Evolutionary conservation across 1,140 invertebrate species (phyloP).

Genomic region (Drosophila tsacasi): DNA sequence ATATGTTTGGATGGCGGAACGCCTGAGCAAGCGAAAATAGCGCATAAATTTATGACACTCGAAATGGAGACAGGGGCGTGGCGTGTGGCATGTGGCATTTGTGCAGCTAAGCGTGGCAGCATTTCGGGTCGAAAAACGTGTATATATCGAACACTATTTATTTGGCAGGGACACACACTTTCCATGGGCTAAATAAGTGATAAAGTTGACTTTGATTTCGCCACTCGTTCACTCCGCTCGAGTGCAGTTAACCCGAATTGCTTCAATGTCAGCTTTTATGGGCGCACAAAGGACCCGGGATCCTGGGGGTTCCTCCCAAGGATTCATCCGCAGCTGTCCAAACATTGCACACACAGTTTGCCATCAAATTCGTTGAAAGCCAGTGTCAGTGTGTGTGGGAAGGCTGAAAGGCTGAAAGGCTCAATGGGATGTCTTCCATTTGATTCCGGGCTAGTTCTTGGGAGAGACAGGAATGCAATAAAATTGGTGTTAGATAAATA

Average conservation of each 20-base stretch:
- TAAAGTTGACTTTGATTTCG: slow-evolving; percentile 78
- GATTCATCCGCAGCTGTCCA: slow-evolving; percentile 50
- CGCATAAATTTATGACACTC: slow-evolving; percentile 74
- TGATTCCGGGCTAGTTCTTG: slow-evolving; percentile 38
- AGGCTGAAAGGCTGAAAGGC: slow-evolving; percentile 37
- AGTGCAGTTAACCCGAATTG: slow-evolving; percentile 62
- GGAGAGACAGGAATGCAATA: slow-evolving; percentile 47
- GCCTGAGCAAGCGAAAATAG: slow-evolving; percentile 57
- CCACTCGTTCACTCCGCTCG: slow-evolving; percentile 44
- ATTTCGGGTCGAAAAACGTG: slow-evolving; percentile 25
- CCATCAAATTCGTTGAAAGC: slow-evolving; percentile 31
- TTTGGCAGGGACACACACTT: slow-evolving; percentile 52
- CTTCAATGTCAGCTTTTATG: slow-evolving; percentile 75
- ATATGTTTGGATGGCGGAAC: slow-evolving; percentile 37
- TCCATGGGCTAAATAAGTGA: slow-evolving; percentile 70
- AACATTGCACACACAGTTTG: slow-evolving; percentile 49
- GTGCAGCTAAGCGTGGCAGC: slow-evolving; percentile 74
- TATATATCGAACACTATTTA: slow-evolving; percentile 75
- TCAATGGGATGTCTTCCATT: slow-evolving; percentile 56
- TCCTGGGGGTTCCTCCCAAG: slow-evolving; percentile 35
- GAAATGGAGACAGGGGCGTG: slow-evolving; percentile 22
- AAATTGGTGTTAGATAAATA: slow-evolving; percentile 54
- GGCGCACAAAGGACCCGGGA: slow-evolving; percentile 31
- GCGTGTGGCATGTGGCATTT: slow-evolving; percentile 65
- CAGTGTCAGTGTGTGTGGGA: not conserved